Base-by-base conservation (phyloP, 2,113 vertebrate genomes). In the Platichthys flesus region DNA sequence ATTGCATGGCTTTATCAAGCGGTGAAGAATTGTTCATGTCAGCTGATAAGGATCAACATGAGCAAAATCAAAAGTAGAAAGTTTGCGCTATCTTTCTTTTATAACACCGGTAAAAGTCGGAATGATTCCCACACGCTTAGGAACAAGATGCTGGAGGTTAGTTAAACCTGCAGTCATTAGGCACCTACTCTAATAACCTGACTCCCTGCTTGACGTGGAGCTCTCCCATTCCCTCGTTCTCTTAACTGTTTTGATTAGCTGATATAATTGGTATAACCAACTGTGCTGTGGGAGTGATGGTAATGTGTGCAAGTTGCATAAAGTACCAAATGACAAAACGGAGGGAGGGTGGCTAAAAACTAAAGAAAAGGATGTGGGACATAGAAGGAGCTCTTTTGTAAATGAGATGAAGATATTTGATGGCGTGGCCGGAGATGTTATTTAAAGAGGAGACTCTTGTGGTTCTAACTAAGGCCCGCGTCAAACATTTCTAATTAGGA, bases 231-330 rank as follows among this genome's bases (percentile, higher is more conserved):
- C 62, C 69, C 67, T 82, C 82, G 59, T 64, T 86, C 79, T 83
- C 78, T 82, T 93, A 91, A 93, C 92, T 87, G 88, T 93, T 92
- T 90, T 92, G 90, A 94, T 94, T 87, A 92, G 86, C 84, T 76
- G 77, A 80, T 87, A 84, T 92, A 89, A 93, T 89, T 88, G 84
- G 87, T 86, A 61, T 71, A 91, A 73, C 74, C 85, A 83, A 84
- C 81, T 83, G 82, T 81, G 79, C 77, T 51, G 60, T 47, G 59
- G 54, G 76, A 90, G 72, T 69, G 84, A 90, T 81, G 64, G 35
- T 86, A 72, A 85, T 76, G 78, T 83, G 60, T 24, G 61, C 73
- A 45, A 74, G 67, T 73, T 63, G 72, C 68, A 81, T 78, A 74
- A 80, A 90, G 89, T 88, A 81, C 68, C 60, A 83, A 88, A 74